Evolutionary conservation across 53 echinoderm and acorn worm genomes (phyloP).

Genomic region (Crossaster papposus): DNA sequence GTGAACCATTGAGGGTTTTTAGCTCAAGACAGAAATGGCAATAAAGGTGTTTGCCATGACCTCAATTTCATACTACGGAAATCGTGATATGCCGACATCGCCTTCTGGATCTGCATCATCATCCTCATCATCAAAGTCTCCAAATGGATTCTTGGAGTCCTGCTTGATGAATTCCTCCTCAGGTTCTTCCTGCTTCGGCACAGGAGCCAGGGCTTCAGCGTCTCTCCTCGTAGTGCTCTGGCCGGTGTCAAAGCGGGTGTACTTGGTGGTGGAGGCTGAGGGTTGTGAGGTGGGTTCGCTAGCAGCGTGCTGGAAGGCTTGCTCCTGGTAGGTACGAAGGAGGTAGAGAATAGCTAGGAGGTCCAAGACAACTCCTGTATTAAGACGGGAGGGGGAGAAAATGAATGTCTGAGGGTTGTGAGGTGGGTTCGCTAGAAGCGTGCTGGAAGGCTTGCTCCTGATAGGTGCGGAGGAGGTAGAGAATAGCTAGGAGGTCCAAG

Average conservation of each 20-base stretch:
- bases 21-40: background rate
- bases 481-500: too few species aligned
- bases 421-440: background rate
- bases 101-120: constrained; percentile 67
- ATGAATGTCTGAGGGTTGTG: constrained; percentile 1
- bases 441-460: background rate
- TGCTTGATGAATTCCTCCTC: background rate
- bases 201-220: background rate
- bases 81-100: constrained; percentile 70
- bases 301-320: constrained; percentile 5
- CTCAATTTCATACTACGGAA: constrained; percentile 48
- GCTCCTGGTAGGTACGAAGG: constrained; percentile 58
- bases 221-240: constrained; percentile 33
- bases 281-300: constrained; percentile 6
- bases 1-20: too few species aligned
- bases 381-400: background rate
- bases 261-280: constrained; percentile 33
- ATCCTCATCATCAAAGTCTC: constrained; percentile 56
- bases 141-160: constrained; percentile 50
- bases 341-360: constrained; percentile 61
- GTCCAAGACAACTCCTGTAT: constrained; percentile 56
- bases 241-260: constrained; percentile 41
- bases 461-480: too few species aligned
- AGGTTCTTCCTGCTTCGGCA: background rate
- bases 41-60: background rate